Evolutionary conservation across 2,888 invertebrate genomes (phyloP), one percentile per base, ranked within the genome.

Genomic region (Meloe dianella): DNA sequence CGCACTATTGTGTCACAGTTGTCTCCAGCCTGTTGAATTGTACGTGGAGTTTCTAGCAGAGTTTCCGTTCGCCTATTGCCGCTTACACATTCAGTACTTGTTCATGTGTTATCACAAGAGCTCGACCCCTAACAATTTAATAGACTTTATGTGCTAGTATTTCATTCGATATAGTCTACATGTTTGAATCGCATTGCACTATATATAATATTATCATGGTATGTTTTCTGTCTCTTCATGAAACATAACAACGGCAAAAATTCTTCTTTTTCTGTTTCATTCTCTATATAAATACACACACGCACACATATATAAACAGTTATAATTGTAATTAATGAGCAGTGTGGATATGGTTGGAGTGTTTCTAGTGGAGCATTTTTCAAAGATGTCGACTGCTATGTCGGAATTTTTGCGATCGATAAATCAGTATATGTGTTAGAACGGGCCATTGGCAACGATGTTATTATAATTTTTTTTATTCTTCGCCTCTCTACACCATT

Each of bases 11-110:
- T 80, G 69, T 72, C 69, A 70, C 71, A 10, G 8, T 69, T 76
- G 78, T 80, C 77, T 75, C 75, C 75, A 74, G 80, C 77, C 80
- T 79, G 80, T 80, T 80, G 81, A 81, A 75, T 79, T 80, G 79
- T 77, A 77, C 72, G 72, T 68, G 70, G 77, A 68, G 67, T 71
- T 74, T 76, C 74, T 73, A 67, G 72, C 66, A 72, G 71, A 71
- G 73, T 71, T 70, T 70, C 74, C 67, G 64, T 59, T 61, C 20
- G 57, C 67, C 70, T 69, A 41, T n/a, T 41, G 68, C 71, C 68
- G 70, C 71, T 73, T 75, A 70, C 74, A 75, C 75, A 75, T 77
- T 75, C 75, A 69, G 71, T 66, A 63, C 71, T 61, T 71, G 64
- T 65, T 73, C 72, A 71, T 71, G 74, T 73, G 74, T 73, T 78